Evolutionary conservation across 1,140 invertebrate genomes (phyloP).

Genomic region (Eupeodes corollae): DNA sequence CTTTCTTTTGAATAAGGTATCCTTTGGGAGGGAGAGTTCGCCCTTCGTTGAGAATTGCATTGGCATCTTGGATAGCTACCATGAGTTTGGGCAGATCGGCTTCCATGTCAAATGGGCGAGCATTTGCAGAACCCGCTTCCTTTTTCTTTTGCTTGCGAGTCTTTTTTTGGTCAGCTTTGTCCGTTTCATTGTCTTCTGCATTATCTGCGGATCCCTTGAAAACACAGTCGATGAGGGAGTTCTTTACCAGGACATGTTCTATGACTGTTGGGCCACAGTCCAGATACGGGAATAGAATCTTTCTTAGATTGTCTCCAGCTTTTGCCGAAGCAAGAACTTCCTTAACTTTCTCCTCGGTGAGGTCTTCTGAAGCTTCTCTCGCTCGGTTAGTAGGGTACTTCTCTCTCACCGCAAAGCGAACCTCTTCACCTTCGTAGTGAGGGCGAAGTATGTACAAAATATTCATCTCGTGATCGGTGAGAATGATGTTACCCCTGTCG

Average conservation of each 20-base stretch:
- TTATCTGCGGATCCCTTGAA: slow-evolving; percentile 22
- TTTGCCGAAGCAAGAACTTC: slow-evolving; percentile 56
- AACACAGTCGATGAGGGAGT: slow-evolving; percentile 53
- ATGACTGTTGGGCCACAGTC: slow-evolving; percentile 83
- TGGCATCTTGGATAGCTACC: slow-evolving; percentile 49
- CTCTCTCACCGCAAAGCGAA: slow-evolving; percentile 83
- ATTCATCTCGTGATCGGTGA: slow-evolving; percentile 83
- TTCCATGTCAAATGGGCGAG: slow-evolving; percentile 49
- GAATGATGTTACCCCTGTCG: slow-evolving; percentile 90
- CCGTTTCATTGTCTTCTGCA: background rate
- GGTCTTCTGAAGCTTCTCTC: slow-evolving; percentile 43
- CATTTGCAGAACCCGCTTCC: slow-evolving; percentile 6
- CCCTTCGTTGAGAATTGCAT: slow-evolving; percentile 19
- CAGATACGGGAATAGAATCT: slow-evolving; percentile 70
- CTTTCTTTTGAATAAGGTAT: slow-evolving; percentile 77
- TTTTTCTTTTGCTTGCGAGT: slow-evolving; percentile 25
- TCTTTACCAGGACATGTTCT: slow-evolving; percentile 71
- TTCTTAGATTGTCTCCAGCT: slow-evolving; percentile 68
- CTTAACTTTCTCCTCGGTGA: slow-evolving; percentile 32
- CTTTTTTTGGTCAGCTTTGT: slow-evolving; percentile 6
- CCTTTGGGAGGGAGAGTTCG: slow-evolving; percentile 43
- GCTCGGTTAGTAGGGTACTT: slow-evolving; percentile 75
- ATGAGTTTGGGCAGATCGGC: slow-evolving; percentile 55
- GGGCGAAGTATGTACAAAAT: slow-evolving; percentile 91
- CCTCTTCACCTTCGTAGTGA: slow-evolving; percentile 85